Conservation (phyloP, 2,113 vertebrate species). For the Psilopogon haemacephalus region DNA sequence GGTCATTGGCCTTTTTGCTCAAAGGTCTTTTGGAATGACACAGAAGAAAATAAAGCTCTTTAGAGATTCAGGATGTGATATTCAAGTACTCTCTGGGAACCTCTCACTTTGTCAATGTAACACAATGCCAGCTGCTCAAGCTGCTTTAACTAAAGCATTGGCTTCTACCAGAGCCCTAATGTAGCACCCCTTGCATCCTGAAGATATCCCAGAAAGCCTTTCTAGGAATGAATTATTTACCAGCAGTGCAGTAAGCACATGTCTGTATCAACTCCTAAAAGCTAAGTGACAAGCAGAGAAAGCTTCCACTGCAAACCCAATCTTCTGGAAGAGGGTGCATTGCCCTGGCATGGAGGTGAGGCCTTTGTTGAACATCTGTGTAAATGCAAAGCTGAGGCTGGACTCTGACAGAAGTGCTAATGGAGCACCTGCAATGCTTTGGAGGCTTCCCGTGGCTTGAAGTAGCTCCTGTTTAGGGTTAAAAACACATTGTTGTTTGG, state of each 20-base stretch:
- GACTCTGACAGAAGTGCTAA: fast-evolving
- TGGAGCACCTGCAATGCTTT: fast-evolving
- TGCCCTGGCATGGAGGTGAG: neutral
- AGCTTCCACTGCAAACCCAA: neutral
- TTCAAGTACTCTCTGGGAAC: neutral
- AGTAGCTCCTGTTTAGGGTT: neutral
- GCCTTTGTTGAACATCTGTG: neutral
- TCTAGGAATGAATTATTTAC: neutral
- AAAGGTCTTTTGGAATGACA: neutral
- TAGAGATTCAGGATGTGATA: neutral
- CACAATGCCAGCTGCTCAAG: neutral
- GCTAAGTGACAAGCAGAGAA: neutral
- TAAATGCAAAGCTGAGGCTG: neutral
- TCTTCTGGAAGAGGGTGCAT: neutral
- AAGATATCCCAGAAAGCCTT: neutral
- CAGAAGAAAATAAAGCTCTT: neutral
- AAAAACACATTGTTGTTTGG: neutral
- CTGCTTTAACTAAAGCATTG: neutral
- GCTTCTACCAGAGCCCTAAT: neutral
- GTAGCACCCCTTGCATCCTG: neutral
- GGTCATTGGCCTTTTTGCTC: neutral
- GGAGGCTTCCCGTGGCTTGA: neutral
- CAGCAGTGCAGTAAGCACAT: neutral
- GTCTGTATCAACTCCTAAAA: neutral
- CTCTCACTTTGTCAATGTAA: neutral